phyloP scores from a whole-genome alignment of 2,113 vertebrate species.

The Haliaeetus leucogaster region DNA sequence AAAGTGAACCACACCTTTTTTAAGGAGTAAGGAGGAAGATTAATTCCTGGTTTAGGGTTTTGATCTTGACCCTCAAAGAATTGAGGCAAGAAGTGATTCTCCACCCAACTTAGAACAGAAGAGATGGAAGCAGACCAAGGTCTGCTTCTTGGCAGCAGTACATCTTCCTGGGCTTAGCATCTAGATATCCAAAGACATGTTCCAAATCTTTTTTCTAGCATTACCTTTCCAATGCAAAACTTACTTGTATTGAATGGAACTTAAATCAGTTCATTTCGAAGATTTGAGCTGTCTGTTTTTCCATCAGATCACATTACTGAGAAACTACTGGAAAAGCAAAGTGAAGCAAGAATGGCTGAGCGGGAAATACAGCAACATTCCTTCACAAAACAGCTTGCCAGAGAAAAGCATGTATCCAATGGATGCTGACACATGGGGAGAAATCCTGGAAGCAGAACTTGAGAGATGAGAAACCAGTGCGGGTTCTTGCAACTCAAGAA shows the following conservation, averaged over 20 bases:
- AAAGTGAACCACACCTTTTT: not conserved
- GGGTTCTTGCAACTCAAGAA: not conserved
- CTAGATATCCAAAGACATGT: not conserved
- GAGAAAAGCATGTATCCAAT: constrained; percentile 81
- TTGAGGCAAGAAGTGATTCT: not conserved
- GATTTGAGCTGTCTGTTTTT: not conserved
- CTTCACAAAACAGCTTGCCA: constrained; percentile 73
- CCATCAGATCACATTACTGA: constrained; percentile 77
- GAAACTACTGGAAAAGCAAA: constrained; percentile 85
- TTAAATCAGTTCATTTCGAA: not conserved
- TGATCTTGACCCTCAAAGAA: not conserved
- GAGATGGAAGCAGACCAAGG: not conserved
- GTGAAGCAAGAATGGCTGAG: constrained; percentile 86
- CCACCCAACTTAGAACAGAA: not conserved
- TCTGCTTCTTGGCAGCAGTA: not conserved
- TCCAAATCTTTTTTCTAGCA: not conserved
- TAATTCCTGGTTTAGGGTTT: not conserved
- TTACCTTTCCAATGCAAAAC: not conserved
- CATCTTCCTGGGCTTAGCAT: not conserved
- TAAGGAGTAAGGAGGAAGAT: not conserved
- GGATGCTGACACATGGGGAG: constrained; percentile 86
- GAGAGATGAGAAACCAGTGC: constrained; percentile 69
- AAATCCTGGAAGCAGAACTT: constrained; percentile 90
- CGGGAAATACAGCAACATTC: constrained; percentile 84
- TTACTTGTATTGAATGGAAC: not conserved